phyloP scores from a whole-genome alignment of 2,888 invertebrate genomes.

The Bombylius discolor region DNA sequence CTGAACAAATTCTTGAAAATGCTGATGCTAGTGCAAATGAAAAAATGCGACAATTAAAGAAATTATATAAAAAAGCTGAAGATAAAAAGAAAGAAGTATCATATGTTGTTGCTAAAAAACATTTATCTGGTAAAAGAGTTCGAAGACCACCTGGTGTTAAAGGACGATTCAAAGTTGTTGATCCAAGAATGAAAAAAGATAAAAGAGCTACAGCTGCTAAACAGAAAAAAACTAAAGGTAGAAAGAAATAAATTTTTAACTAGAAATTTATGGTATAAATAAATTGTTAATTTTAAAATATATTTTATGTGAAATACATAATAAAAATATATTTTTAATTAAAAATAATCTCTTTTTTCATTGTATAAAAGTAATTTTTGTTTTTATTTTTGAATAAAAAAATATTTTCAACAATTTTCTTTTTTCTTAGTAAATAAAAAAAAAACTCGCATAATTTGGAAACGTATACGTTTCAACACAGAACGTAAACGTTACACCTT shows the following conservation, averaged over 20 bases:
- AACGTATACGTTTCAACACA: no score
- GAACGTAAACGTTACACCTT: no score
- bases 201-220: conserved; percentile 41
- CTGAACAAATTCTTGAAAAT: conserved; percentile 85
- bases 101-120: conserved; percentile 90
- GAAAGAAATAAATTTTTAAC: neutral
- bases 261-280: no score
- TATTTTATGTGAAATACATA: no score
- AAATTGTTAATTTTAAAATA: no score
- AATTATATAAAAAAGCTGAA: conserved; percentile 82
- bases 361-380: no score
- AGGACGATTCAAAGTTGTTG: conserved; percentile 89
- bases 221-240: conserved; percentile 2
- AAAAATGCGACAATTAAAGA: conserved; percentile 82
- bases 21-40: conserved; percentile 83
- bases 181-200: conserved; percentile 93
- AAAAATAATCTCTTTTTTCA: no score
- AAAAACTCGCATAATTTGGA: no score
- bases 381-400: no score
- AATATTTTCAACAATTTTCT: no score
- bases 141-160: conserved; percentile 76
- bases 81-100: conserved; percentile 80
- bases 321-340: no score
- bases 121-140: conserved; percentile 59
- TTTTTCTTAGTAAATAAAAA: no score